phyloP scores from a whole-genome alignment of 2,888 invertebrate species.

The Diloba caeruleocephala region DNA sequence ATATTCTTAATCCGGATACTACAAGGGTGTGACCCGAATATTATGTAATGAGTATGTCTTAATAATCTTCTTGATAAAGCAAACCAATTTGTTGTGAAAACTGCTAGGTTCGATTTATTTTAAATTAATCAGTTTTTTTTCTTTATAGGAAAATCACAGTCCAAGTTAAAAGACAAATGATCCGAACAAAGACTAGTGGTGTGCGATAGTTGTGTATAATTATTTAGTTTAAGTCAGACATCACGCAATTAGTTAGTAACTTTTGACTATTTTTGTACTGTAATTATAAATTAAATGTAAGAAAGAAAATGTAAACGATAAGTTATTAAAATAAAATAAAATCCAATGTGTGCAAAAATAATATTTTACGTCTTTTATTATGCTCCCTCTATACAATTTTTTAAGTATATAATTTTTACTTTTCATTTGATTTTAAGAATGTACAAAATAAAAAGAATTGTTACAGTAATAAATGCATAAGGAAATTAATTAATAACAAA shows the following conservation, averaged over 20 bases:
- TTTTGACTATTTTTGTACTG: conserved; percentile 77
- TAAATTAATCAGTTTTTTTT: conserved; percentile 20
- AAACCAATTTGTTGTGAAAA: no score
- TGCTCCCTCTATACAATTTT: background rate
- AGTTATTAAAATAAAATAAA: conserved; percentile 61
- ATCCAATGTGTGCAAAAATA: conserved; percentile 49
- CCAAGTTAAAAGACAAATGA: conserved; percentile 82
- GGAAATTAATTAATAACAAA: conserved; percentile 16
- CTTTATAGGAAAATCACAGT: conserved; percentile 82
- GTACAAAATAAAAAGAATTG: conserved; percentile 13
- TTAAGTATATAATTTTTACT: background rate
- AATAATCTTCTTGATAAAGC: no score
- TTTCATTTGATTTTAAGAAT: conserved; percentile 3
- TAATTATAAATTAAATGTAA: conserved; percentile 51
- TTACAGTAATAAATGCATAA: conserved; percentile 37
- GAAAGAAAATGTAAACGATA: conserved; percentile 42
- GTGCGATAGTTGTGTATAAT: conserved; percentile 57
- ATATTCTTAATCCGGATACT: no score
- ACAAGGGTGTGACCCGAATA: no score
- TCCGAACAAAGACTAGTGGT: conserved; percentile 63
- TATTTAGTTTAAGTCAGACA: conserved; percentile 69
- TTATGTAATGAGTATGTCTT: no score
- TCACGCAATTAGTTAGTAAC: conserved; percentile 68
- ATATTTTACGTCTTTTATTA: conserved; percentile 37
- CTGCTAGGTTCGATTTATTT: no score